These are phyloP conservation scores for Scyliorhinus canicula DNA, from an alignment of 2,797 vertebrate species.

Conservation along the genomic window DNA sequence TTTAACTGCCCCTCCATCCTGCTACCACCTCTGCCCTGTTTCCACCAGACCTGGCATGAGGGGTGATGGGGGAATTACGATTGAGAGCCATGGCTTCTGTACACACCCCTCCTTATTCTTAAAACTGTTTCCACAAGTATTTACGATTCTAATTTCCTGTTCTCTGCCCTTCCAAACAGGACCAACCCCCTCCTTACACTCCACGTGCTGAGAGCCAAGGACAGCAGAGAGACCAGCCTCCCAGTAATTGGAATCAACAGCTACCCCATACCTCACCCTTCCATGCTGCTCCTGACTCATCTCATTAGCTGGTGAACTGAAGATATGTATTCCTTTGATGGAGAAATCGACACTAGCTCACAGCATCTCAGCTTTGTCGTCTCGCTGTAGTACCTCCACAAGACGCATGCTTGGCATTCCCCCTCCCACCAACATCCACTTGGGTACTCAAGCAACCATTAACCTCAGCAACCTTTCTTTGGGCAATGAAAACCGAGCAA, in stretches of 20 bases:
- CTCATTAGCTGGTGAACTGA: not conserved
- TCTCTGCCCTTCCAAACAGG: not conserved
- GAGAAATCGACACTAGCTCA: not conserved
- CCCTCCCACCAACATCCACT: no score
- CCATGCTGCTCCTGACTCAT: not conserved
- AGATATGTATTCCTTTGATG: not conserved
- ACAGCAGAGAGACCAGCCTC: not conserved
- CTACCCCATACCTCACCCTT: not conserved
- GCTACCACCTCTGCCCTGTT: not conserved
- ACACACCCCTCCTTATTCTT: not conserved
- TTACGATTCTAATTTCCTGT: not conserved
- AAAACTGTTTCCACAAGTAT: not conserved
- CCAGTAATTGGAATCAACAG: not conserved
- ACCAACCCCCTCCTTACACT: constrained; percentile 25
- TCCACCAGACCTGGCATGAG: not conserved
- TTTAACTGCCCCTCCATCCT: not conserved
- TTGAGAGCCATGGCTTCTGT: no score
- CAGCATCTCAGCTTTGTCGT: not conserved
- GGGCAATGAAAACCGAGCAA: not conserved
- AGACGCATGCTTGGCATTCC: not conserved
- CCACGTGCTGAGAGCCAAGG: not conserved
- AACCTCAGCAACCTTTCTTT: not conserved
- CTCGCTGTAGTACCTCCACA: no score
- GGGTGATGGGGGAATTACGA: not conserved
- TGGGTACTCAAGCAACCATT: not conserved